phyloP scores from a whole-genome alignment of 2,113 vertebrate species.

The Hippopotamus amphibius region DNA sequence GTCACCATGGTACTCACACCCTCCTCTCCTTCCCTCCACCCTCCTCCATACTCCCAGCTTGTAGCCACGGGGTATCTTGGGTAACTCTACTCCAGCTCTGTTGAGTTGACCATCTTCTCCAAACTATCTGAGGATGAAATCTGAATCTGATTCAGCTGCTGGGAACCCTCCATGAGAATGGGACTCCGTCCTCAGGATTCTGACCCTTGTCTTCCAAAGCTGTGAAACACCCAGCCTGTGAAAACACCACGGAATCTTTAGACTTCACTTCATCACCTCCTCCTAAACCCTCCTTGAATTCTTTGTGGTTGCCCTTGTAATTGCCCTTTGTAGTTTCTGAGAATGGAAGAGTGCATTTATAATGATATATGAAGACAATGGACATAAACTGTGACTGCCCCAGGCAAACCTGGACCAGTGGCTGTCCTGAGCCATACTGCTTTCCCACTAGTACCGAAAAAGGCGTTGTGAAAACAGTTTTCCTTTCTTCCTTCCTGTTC shows the following conservation, averaged over 20 bases:
- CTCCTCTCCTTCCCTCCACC: accelerated
- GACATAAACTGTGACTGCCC: not conserved
- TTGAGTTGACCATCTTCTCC: not conserved
- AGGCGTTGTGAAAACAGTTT: not conserved
- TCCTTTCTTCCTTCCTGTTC: not conserved
- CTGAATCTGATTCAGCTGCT: not conserved
- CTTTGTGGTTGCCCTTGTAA: too few relatives aligned
- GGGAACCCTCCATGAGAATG: not conserved
- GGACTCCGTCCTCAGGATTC: not conserved
- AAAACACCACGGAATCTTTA: accelerated
- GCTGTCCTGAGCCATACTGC: not conserved
- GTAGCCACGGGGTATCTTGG: not conserved
- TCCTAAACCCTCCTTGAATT: not conserved
- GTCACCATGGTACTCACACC: accelerated
- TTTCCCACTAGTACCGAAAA: not conserved
- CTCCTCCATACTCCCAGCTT: accelerated
- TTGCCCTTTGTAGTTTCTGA: not conserved
- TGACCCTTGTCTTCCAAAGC: not conserved
- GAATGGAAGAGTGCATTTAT: not conserved
- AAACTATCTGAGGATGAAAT: not conserved
- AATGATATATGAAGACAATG: not conserved
- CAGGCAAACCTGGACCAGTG: accelerated
- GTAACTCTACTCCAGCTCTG: accelerated
- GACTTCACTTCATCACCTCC: not conserved
- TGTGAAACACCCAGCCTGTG: not conserved